Percentiles rank a stretch among this genome's conserved stretches.
These are phyloP conservation scores for Erannis defoliaria DNA, from an alignment of 2,888 invertebrate genomes.

Conservation along the genomic window DNA sequence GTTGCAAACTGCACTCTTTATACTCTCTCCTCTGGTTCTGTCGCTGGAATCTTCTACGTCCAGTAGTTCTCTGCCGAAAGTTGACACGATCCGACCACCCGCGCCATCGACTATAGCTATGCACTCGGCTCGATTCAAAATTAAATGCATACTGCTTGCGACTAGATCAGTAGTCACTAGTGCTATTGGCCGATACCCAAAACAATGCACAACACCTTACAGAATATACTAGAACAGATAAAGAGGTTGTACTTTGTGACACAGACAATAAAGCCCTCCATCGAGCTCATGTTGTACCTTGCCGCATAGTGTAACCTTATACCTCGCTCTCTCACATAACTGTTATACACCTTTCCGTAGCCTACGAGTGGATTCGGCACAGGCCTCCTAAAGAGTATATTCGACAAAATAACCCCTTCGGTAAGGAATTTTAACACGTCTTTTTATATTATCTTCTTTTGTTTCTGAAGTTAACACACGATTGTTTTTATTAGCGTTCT, in stretches of 20 bases:
- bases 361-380: constrained; percentile 87
- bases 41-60: constrained; percentile 83
- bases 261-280: constrained; percentile 75
- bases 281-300: constrained; percentile 77
- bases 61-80: constrained; percentile 76
- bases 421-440: constrained; percentile 87
- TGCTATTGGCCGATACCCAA: constrained; percentile 84
- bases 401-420: constrained; percentile 88
- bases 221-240: constrained; percentile 81
- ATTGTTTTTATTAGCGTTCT: constrained; percentile 70
- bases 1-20: constrained; percentile 87
- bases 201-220: constrained; percentile 85
- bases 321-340: constrained; percentile 85
- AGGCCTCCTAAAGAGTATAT: constrained; percentile 87
- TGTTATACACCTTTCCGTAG: constrained; percentile 86
- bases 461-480: constrained; percentile 72
- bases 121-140: constrained; percentile 85
- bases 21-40: constrained; percentile 84
- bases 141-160: constrained; percentile 85
- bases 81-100: constrained; percentile 77
- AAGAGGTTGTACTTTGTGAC: constrained; percentile 87
- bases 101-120: constrained; percentile 81
- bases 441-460: constrained; percentile 74
- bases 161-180: constrained; percentile 85
- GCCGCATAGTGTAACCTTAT: constrained; percentile 79